Evolutionary conservation across 2,797 vertebrate species (phyloP), one percentile per base, ranked within the genome.

Genomic region (Tenualosa ilisha): DNA sequence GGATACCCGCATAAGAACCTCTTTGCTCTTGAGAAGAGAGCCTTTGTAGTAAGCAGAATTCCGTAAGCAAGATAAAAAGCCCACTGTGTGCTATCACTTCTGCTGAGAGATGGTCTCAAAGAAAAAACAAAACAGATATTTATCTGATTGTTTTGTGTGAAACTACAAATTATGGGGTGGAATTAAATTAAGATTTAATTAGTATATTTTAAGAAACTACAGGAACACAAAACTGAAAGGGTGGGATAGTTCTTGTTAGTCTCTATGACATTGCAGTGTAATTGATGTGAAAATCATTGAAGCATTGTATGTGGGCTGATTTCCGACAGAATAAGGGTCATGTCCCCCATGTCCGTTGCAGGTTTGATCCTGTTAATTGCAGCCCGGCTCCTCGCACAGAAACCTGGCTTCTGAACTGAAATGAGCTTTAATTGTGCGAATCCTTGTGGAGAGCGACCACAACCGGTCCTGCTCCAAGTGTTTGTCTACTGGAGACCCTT

Each of bases 311-410:
- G 72, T 46, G 72, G 72, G 72, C 72, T 20, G 6, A 22, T 79
- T 46, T 79, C 72, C 17, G 40, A 43, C 37, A 79, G 72, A 46
- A 20, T 6, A 79, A 81, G 50, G 72, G 85, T 84, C 79, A 20
- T 72, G 54, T 81, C 83, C 85, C 43, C 68, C 84, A 86, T 61
- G 43, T 37, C 37, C 51, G n/a, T 54, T 86, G 89, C 87, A 89
- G 91, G 95, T 97, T 96, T 96, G 94, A 97, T 96, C 94, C 94
- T 93, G 90, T 93, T 96, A 97, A 96, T 96, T 96, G 96, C 89
- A 96, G 91, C 89, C 90, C 93, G 87, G 89, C 89, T 92, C 94
- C 90, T 85, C 90, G 93, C 93, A 89, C 90, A 89, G 90, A 92
- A 92, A 89, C 87, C 92, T 96, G 88, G 89, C 90, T 94, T 94